phyloP scores from a whole-genome alignment of 2,113 vertebrate species.

The Stigmatopora nigra region DNA sequence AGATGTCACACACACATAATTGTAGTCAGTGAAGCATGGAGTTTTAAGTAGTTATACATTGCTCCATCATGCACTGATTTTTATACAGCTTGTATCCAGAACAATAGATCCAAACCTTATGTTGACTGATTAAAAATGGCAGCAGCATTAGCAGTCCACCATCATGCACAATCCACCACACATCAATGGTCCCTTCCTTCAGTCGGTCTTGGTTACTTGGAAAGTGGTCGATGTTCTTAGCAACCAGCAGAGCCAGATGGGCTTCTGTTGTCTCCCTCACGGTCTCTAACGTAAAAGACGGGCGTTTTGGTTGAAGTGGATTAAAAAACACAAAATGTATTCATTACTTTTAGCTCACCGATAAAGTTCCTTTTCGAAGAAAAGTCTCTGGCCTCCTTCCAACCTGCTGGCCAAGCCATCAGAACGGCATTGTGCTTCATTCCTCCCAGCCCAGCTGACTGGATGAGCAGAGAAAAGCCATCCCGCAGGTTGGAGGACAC shows the following conservation, averaged over 20 bases:
- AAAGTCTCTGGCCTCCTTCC: conserved; percentile 73
- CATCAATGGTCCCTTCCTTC: conserved; percentile 78
- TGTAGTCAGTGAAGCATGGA: too few species aligned
- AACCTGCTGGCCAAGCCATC: conserved; percentile 83
- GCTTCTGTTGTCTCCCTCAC: conserved; percentile 87
- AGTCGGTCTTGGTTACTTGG: conserved; percentile 82
- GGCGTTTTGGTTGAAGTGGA: not conserved
- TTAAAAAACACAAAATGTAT: not conserved
- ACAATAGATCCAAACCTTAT: conserved; percentile 76
- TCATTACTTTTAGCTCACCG: conserved; percentile 56
- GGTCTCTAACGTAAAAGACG: conserved; percentile 70
- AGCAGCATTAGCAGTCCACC: conserved; percentile 93
- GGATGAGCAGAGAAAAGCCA: conserved; percentile 88
- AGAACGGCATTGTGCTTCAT: conserved; percentile 94
- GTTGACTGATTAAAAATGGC: conserved; percentile 87
- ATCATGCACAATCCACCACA: conserved; percentile 98
- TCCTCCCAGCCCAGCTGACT: conserved; percentile 89
- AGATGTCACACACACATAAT: too few species aligned
- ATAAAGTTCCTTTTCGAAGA: conserved; percentile 86
- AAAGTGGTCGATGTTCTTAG: conserved; percentile 89
- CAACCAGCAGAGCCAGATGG: conserved; percentile 86
- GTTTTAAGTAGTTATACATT: too few species aligned
- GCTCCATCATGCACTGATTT: too few species aligned
- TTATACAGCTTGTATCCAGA: too few species aligned
- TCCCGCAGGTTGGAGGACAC: conserved; percentile 84